Conservation (phyloP, 1,140 invertebrate species). For the Drosophila trapezifrons region DNA sequence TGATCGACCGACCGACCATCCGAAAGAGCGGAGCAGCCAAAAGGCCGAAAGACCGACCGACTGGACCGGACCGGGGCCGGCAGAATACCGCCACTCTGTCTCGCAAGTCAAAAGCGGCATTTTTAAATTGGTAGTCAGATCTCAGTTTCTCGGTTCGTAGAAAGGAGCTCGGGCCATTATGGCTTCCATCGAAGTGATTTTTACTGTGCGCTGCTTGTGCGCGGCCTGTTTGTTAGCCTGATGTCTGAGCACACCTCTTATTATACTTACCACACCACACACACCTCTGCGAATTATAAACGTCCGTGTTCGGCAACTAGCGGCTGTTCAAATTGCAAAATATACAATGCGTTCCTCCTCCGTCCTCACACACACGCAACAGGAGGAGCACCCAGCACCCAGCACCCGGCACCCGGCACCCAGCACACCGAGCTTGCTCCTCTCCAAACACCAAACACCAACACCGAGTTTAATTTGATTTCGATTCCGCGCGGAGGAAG, state of each 20-base stretch:
- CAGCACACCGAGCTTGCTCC: slow-evolving; percentile 1
- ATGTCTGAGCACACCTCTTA: slow-evolving; percentile 80
- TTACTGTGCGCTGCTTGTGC: slow-evolving; percentile 74
- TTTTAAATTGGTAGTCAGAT: slow-evolving; percentile 81
- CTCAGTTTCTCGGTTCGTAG: slow-evolving; percentile 80
- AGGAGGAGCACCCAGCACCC: slow-evolving; percentile 43
- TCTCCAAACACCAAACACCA: slow-evolving; percentile 47
- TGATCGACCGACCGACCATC: slow-evolving; percentile 43
- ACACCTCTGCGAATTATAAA: slow-evolving; percentile 67
- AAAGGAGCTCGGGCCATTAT: slow-evolving; percentile 80
- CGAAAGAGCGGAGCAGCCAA: slow-evolving; percentile 12
- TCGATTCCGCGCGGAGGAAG: slow-evolving; percentile 70
- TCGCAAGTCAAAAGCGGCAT: slow-evolving; percentile 80
- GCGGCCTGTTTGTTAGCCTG: slow-evolving; percentile 79
- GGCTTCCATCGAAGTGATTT: slow-evolving; percentile 81
- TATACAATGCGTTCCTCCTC: slow-evolving; percentile 80
- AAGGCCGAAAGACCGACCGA: slow-evolving; percentile 13
- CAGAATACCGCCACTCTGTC: slow-evolving; percentile 75
- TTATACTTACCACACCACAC: slow-evolving; percentile 70
- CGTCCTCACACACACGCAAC: slow-evolving; percentile 59
- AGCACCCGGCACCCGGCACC: not conserved
- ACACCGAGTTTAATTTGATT: slow-evolving; percentile 78
- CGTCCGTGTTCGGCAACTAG: slow-evolving; percentile 76
- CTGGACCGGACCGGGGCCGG: slow-evolving; percentile 1
- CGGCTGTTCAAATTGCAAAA: slow-evolving; percentile 81